Evolutionary conservation across 2,888 invertebrate genomes (phyloP), one percentile per base, ranked within the genome.

Genomic region (Theretra japonica): DNA sequence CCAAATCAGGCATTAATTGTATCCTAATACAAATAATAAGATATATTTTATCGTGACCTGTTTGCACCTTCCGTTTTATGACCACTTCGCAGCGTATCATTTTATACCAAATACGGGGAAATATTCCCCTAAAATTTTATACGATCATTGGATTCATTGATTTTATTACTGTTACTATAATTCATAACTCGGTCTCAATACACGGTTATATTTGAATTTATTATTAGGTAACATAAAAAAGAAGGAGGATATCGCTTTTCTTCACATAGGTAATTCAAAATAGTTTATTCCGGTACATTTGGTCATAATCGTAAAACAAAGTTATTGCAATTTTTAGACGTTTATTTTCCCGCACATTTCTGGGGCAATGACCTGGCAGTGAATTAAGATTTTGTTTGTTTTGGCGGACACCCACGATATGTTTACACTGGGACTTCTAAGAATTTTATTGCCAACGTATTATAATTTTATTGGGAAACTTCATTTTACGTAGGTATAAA

Each of bases 71-170:
- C 71, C 70, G 76, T 83, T 82, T 86, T 85, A 85, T 80, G 75
- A 76, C 76, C 80, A 80, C 78, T 86, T 86, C 78, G 77, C 80
- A 80, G 79, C 80, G 81, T 80, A 83, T 80, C 78, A 84, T 80
- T 79, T 73, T 74, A 80, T 84, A 83, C 80, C 78, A 80, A 82
- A 80, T 78, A 82, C 77, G 80, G 80, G 77, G 79, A 80, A 80
- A 83, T 82, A 78, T 82, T 81, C 79, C 77, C 81, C 81, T 78
- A 79, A 81, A 82, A 82, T 79, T 83, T 82, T 81, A 83, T 84
- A 82, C 82, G 79, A 82, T 79, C 79, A 83, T 82, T 84, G 80
- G 83, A 82, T 86, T 81, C 76, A 81, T 81, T 79, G 80, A 79
- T 80, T 79, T 82, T 81, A 82, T 77, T 80, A 77, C 72, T 75